A percentile compares a stretch with the other conserved stretches of the same genome.
Conservation (phyloP, 1,140 invertebrate species). For the Papilio helenus region DNA sequence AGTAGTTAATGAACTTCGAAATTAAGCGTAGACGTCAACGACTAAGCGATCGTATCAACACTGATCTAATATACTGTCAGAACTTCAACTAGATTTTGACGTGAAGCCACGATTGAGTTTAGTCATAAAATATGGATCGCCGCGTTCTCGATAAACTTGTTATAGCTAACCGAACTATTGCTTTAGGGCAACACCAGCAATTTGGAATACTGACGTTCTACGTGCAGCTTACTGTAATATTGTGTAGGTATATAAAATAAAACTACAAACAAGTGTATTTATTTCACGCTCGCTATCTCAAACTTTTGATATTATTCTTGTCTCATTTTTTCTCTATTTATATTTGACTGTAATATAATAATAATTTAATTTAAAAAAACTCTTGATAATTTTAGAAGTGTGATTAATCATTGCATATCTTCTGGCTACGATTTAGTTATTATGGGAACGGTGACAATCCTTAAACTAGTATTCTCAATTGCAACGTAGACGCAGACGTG, state of each 20-base stretch:
- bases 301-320: background rate
- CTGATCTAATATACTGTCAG: background rate
- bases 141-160: background rate
- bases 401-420: background rate
- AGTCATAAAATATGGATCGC: slow-evolving; percentile 1
- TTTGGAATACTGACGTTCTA: background rate
- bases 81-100: background rate
- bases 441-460: background rate
- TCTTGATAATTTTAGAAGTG: background rate
- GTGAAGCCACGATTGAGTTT: background rate
- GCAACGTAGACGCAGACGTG: slow-evolving; percentile 7
- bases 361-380: background rate
- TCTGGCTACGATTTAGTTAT: background rate
- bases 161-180: background rate
- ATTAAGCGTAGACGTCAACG: background rate
- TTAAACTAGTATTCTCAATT: background rate
- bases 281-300: background rate
- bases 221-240: background rate
- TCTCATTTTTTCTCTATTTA: background rate
- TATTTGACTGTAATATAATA: background rate
- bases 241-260: background rate
- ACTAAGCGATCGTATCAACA: background rate
- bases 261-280: background rate
- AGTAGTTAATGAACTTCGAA: background rate
- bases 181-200: background rate